Evolutionary conservation across 2,797 vertebrate genomes (phyloP).

Genomic region (Rachycentron canadum): DNA sequence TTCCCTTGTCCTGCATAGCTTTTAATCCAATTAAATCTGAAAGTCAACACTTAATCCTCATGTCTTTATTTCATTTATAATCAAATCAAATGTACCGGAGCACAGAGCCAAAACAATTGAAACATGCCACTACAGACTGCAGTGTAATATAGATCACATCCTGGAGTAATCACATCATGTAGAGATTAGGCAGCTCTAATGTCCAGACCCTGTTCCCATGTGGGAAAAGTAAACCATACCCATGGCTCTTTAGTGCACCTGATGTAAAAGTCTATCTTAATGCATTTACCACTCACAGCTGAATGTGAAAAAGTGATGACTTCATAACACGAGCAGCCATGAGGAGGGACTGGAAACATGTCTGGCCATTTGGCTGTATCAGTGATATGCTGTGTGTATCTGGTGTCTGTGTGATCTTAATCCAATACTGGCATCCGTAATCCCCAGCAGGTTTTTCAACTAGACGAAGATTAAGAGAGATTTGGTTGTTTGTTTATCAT

Average conservation of each 20-base stretch:
- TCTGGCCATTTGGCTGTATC: constrained; percentile 60
- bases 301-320: constrained; percentile 20
- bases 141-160: not conserved
- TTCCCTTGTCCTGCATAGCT: not conserved
- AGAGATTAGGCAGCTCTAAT: not conserved
- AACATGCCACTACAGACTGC: constrained; percentile 1
- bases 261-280: constrained; percentile 2
- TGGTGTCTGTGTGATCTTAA: constrained; percentile 60
- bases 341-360: constrained; percentile 34
- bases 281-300: constrained; percentile 11
- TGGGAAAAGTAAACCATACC: constrained; percentile 7
- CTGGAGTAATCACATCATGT: not conserved
- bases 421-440: constrained; percentile 56
- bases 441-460: constrained; percentile 60
- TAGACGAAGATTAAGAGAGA: constrained; percentile 66
- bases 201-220: not conserved
- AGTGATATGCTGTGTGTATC: constrained; percentile 37
- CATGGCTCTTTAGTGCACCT: not conserved
- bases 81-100: not conserved
- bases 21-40: constrained; percentile 8
- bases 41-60: not conserved
- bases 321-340: constrained; percentile 21
- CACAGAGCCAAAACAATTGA: constrained; percentile 6
- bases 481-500: constrained; percentile 64
- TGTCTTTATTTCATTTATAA: constrained; percentile 10